phyloP scores from a whole-genome alignment of 2,113 vertebrate genomes.

The Henicopernis longicauda region DNA sequence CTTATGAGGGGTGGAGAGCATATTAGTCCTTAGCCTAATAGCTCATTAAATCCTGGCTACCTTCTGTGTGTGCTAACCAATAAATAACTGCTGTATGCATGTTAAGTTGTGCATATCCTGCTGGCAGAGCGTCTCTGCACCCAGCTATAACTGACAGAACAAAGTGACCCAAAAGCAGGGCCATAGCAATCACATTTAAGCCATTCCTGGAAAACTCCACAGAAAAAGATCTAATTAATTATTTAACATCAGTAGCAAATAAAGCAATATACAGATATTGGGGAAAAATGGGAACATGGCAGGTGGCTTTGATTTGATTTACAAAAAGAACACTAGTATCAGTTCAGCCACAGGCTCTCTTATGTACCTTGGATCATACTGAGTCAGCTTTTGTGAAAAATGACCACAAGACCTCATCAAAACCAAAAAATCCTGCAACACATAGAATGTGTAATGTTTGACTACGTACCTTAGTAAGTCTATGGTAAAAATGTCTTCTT shows the following conservation, averaged over 20 bases:
- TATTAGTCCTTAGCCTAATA: neutral
- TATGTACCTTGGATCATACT: neutral
- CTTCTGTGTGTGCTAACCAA: no score
- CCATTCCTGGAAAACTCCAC: neutral
- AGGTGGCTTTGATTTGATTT: neutral
- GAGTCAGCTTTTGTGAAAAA: neutral
- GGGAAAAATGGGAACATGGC: neutral
- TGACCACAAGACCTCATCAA: neutral
- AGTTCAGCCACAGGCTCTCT: neutral
- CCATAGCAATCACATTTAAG: neutral
- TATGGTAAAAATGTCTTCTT: neutral
- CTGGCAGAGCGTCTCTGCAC: neutral
- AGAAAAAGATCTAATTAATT: neutral
- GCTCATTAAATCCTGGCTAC: neutral
- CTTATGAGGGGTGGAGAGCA: neutral
- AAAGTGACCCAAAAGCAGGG: neutral
- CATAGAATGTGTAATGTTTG: neutral
- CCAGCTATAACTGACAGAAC: neutral
- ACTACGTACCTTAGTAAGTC: neutral
- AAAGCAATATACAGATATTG: neutral
- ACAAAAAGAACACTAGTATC: neutral
- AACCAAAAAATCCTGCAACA: neutral
- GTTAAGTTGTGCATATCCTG: neutral
- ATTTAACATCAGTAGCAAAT: neutral
- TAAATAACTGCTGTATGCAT: neutral